Base-by-base conservation (phyloP, 2,113 vertebrate species). In the Prunella fulvescens region DNA sequence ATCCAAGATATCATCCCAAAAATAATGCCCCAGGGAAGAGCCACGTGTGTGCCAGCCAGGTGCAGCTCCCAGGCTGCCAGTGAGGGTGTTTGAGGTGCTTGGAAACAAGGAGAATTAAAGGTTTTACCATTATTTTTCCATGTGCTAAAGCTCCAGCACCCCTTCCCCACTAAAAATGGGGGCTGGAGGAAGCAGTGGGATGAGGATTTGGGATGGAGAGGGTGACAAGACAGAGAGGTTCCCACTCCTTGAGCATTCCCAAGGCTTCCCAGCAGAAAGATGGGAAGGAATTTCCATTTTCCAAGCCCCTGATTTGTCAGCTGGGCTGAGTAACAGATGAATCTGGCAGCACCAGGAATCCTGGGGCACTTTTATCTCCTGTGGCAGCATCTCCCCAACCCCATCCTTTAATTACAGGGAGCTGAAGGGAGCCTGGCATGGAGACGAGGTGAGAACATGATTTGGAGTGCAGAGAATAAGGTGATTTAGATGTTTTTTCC, bases 1-100 rank as follows among this genome's bases (percentile, higher is more conserved):
- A 54, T 5, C 66, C 73, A 4, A 65, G 18, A 12, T 3, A 0
- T 25, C 54, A 15, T 15, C 80, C 82, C 39, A 47, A n/a, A 88
- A 60, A 15, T 44, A 20, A 73, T 4, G 7, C 50, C 72, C 0
- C 0, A 1, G 39, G 61, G 53, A 48, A 25, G 76, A 37, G 16
- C 9, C 53, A 3, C 0, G 0, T 5, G 5, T 3, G 4, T 50
- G 35, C 39, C 76, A n/a, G 67, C 56, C 25, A 6, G 2, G 19
- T 14, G 28, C 62, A 15, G 73, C 76, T 62, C 82, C 1, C 1
- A 19, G 48, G 47, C 51, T 86, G 64, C 72, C 54, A 15, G 0
- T 1, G 3, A 33, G 54, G 33, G 16, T 1, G 6, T 35, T 44
- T 0, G 16, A 54, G 44, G 14, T 11, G 2, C 20, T 54, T 9